Base-by-base conservation (phyloP, 2,888 invertebrate genomes). In the Perdita meconis region DNA sequence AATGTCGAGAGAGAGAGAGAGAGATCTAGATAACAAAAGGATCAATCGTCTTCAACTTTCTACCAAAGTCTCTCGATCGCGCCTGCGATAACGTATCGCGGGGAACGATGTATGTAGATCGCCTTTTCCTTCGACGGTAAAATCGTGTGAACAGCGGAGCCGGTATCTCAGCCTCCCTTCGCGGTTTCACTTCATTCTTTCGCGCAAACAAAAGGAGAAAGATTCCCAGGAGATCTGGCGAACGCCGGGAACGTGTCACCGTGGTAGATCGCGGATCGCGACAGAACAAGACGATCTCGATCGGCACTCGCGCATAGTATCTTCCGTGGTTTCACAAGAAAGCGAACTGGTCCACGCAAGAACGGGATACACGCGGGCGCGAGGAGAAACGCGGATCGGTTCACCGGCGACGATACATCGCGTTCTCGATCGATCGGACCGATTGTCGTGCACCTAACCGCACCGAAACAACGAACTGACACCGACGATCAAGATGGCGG, bases 401-500 rank as follows among this genome's bases (percentile, higher is more conserved):
- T 76, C 66, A 77, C 69, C 59, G 63, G 34, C 68, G 40, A 24
- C 50, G 56, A 51, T 51, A 47, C 68, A 59, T 57, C 63, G 19
- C 24, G 10, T 30, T 1, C 22, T 60, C 63, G 78, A 78, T 67
- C 67, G 65, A 71, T 64, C 55, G 65, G 34, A 66, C 38, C 65
- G 73, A 79, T 80, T 56, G 16, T 57, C 51, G 10, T 22, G 1
- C n/a, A 42, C 6, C 6, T 16, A 47, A 10, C 26, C 8, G 56
- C 34, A 16, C 55, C 42, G 61, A 67, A 40, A 38, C 64, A 44
- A 60, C 66, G 61, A 68, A 66, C 59, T 69, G 68, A 38, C 72
- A 57, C 51, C 67, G 19, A 12, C 38, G 73, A 73, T 79, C 79
- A 78, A 80, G 79, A 80, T 80, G 79, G 79, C 79, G 79, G 68